A percentile compares a stretch with the other conserved stretches of the same genome.
Evolutionary conservation across 2,888 invertebrate genomes (phyloP).

Genomic region (Ceramica pisi): DNA sequence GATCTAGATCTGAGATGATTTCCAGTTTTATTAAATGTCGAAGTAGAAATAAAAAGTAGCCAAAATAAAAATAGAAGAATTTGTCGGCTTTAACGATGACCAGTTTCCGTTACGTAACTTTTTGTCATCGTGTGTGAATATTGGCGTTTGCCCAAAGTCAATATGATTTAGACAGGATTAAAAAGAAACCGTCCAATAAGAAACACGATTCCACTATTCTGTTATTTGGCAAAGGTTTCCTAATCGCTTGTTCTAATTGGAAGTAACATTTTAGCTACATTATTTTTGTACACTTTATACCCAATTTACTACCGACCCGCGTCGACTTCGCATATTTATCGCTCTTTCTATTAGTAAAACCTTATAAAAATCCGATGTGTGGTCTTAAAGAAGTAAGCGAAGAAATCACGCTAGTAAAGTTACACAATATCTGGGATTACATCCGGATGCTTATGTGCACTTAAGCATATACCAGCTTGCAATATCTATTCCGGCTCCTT

Average conservation of each 20-base stretch:
- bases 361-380: no score
- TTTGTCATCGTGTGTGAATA: constrained; percentile 39
- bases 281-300: not conserved
- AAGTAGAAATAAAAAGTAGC: constrained; percentile 6
- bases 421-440: not conserved
- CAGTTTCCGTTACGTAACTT: constrained; percentile 47
- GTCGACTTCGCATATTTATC: no score
- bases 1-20: constrained; percentile 35
- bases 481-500: constrained; percentile 4
- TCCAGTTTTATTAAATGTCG: constrained; percentile 34
- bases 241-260: constrained; percentile 25
- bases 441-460: not conserved
- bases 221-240: constrained; percentile 26
- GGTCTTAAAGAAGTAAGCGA: not conserved
- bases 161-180: constrained; percentile 56
- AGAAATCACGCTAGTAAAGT: not conserved
- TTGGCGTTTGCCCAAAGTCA: constrained; percentile 70
- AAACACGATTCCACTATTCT: constrained; percentile 19
- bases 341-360: no score
- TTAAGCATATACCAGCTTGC: constrained; percentile 5
- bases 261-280: not conserved
- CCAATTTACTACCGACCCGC: no score
- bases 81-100: constrained; percentile 32
- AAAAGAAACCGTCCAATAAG: constrained; percentile 29
- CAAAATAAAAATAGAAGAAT: constrained; percentile 25